Conservation (phyloP, 2,888 invertebrate genomes). For the Carpatolechia fugitivella region DNA sequence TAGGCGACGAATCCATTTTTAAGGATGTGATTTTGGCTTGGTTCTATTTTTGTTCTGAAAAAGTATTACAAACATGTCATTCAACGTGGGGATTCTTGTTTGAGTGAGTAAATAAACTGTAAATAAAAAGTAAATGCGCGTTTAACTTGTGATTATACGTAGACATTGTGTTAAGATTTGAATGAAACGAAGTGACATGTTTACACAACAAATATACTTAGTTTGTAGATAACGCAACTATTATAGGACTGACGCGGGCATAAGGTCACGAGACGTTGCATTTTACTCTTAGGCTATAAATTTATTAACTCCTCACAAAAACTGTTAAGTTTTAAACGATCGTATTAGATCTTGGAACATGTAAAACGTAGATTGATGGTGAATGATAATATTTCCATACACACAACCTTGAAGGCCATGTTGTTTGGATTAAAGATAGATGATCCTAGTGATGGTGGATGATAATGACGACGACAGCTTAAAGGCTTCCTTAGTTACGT, state of each 20-base stretch:
- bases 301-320: neutral
- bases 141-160: constrained; percentile 28
- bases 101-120: constrained; percentile 17
- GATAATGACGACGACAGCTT: constrained; percentile 51
- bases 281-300: neutral
- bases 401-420: constrained; percentile 37
- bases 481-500: constrained; percentile 39
- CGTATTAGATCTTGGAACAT: neutral
- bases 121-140: constrained; percentile 28
- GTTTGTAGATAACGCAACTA: constrained; percentile 22
- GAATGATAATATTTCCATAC: constrained; percentile 18
- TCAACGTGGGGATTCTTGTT: neutral
- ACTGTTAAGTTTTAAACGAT: neutral
- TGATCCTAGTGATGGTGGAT: constrained; percentile 44
- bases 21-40: too few species aligned
- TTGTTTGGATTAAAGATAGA: constrained; percentile 63
- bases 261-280: constrained; percentile 14
- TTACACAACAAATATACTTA: constrained; percentile 38
- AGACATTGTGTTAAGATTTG: constrained; percentile 30
- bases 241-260: constrained; percentile 2
- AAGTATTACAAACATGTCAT: neutral
- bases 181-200: constrained; percentile 47
- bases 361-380: neutral
- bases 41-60: too few species aligned
- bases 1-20: too few species aligned